Evolutionary conservation across 92 coral and sea anemone genomes (phyloP), one percentile per base, ranked within the genome.

Genomic region (Zoanthus solanderi): DNA sequence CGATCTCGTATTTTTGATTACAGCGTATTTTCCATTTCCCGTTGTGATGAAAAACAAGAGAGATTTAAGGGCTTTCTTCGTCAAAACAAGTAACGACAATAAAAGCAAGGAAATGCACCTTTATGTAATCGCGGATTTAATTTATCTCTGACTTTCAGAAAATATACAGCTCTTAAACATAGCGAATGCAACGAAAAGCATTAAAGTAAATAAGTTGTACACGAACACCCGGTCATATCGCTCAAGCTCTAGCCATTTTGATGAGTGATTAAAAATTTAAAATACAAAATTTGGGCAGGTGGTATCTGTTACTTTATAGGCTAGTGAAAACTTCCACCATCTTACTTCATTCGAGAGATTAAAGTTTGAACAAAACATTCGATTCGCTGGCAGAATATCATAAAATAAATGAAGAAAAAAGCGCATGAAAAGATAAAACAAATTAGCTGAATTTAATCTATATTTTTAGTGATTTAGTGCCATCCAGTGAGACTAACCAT

Each of bases 261-360:
- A 85, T 79, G 87, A 81, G 93, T 91, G 90, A 93, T 93, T 88
- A 93, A 95, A 89, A 89, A 95, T 95, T 95, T 83, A 95, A 78
- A 89, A 83, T 75, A 78, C 76, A 84, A 81, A 66, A 75, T 87
- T 89, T 93, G 84, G 93, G 83, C 86, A 72, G 84, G 90, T 79
- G 86, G 89, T 71, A 89, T 85, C 66, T 65, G 90, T 89, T 76
- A 69, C 52, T 46, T 80, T 84, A 53, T 74, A 73, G 77, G 87
- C 65, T 68, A 78, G 57, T 32, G 85, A 77, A 88, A 83, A 78
- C 82, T 88, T 92, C 81, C 68, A 50, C 76, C 86, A 37, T 83
- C 93, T 92, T 92, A 90, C 95, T 90, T 92, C 91, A 92, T 85
- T 54, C 75, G 71, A 77, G 71, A 72, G 89, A 87, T 87, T 90